Base-by-base conservation (phyloP, 2,797 vertebrate genomes). In the Neopelma chrysocephalum region DNA sequence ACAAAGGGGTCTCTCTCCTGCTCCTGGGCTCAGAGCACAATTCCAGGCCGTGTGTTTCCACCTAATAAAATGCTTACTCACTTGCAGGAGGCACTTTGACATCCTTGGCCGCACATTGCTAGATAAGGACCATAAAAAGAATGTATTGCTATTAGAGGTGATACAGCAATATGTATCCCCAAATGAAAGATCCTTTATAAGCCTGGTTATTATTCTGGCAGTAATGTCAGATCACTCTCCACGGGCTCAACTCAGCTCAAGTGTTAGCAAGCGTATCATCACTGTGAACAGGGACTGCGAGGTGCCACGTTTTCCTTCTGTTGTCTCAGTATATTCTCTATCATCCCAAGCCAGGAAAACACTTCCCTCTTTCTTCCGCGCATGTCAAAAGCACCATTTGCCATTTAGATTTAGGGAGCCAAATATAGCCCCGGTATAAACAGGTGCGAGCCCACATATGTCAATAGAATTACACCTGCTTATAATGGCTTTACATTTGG, bases 21-120 rank as follows among this genome's bases (percentile, higher is more conserved):
- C 38, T 78, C 65, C 91, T 19, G 34, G 4, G 32, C 65, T 81
- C 8, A 0, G 84, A 89, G 27, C 22, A 50, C 82, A 56, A 16
- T 61, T 71, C 40, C 36, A 34, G 97, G 89, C 93, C 32, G 4
- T 60, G 94, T 29, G 81, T 87, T 91, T 78, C 88, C 90, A 92
- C 82, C 92, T 93, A 95, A 94, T 90, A 96, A 95, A 96, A 97
- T 31, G 77, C 92, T 95, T 95, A 95, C 93, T 96, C 96, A 96
- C 93, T 93, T 4, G 92, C 95, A 89, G 91, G 17, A 73, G 95
- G 81, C 88, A 68, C 81, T 94, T 90, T 91, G 96, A 96, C 96
- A 96, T 80, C 96, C 70, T 94, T 65, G 96, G 97, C 97, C 83
- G 32, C 96, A 91, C 97, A 25, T 40, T 89, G 29, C 94, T 64